A percentile compares a stretch with the other conserved stretches of the same genome.
Evolutionary conservation across 1,140 invertebrate genomes (phyloP).

Genomic region (Drosophila micromelanica): DNA sequence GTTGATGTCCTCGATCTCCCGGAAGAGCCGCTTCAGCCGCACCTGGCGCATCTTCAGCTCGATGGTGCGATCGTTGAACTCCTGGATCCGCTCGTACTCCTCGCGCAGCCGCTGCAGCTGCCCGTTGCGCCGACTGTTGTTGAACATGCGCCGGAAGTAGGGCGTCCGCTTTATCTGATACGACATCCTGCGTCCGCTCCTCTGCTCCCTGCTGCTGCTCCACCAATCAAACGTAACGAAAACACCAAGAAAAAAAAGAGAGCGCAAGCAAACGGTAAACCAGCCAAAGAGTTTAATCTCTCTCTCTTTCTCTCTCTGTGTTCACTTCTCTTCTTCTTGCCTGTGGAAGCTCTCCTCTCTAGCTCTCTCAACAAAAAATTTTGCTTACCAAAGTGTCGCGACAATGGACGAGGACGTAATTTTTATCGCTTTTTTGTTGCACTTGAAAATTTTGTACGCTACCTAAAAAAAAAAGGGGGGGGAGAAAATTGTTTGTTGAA

Average conservation of each 20-base stretch:
- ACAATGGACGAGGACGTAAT: slow-evolving; percentile 10
- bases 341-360: too few species aligned
- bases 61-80: too few species aligned
- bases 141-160: slow-evolving; percentile 69
- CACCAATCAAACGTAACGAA: too few species aligned
- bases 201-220: not conserved
- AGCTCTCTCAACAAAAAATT: not conserved
- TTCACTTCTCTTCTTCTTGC: too few species aligned
- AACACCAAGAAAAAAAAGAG: too few species aligned
- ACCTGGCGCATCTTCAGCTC: slow-evolving; percentile 81
- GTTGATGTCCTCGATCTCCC: slow-evolving; percentile 76
- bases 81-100: too few species aligned
- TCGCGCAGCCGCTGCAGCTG: too few species aligned
- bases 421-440: slow-evolving; percentile 31
- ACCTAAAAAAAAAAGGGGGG: slow-evolving; percentile 30
- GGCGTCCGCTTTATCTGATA: slow-evolving; percentile 79
- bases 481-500: slow-evolving; percentile 20
- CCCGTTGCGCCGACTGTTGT: slow-evolving; percentile 70
- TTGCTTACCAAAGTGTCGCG: not conserved
- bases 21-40: slow-evolving; percentile 71
- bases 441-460: slow-evolving; percentile 55
- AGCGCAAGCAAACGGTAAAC: too few species aligned
- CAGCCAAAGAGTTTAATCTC: too few species aligned
- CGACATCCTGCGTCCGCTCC: slow-evolving; percentile 43
- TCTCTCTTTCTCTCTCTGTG: too few species aligned